phyloP scores from a whole-genome alignment of 2,888 invertebrate species.

The Maniola hyperantus region DNA sequence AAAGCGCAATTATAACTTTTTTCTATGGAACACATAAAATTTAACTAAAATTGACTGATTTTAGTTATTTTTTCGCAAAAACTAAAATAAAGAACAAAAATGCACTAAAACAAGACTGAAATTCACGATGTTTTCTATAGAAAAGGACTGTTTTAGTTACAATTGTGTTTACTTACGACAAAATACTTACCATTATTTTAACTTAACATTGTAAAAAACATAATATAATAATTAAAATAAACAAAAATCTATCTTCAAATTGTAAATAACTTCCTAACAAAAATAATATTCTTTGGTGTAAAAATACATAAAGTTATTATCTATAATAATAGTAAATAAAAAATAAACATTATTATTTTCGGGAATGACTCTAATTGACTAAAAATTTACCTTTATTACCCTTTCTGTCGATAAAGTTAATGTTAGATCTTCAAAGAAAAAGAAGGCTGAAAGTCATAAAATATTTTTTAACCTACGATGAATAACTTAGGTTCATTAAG shows the following conservation, averaged over 20 bases:
- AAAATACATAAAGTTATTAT: slow-evolving; percentile 19
- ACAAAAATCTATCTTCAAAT: slow-evolving; percentile 7
- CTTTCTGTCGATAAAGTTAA: not conserved
- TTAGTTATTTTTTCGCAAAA: not conserved
- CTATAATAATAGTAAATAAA: not conserved
- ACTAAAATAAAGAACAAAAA: not conserved
- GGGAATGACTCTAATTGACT: slow-evolving; percentile 7
- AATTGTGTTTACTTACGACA: not conserved
- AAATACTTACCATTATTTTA: slow-evolving; percentile 1
- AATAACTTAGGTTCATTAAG: too few species aligned
- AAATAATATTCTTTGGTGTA: slow-evolving; percentile 38
- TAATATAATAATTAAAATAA: slow-evolving; percentile 23
- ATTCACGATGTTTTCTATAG: not conserved
- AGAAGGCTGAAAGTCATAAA: too few species aligned
- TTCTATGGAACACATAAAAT: too few species aligned
- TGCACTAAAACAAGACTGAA: not conserved
- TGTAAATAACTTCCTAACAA: slow-evolving; percentile 42
- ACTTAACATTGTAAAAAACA: slow-evolving; percentile 23
- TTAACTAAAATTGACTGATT: not conserved
- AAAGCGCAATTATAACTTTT: too few species aligned
- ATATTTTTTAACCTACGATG: too few species aligned
- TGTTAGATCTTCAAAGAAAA: too few species aligned
- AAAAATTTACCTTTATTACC: not conserved
- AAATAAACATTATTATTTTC: not conserved
- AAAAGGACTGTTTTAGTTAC: not conserved